These are phyloP conservation scores for Drosophila baimaii DNA, from an alignment of 1,140 invertebrate genomes.

Conservation along the genomic window DNA sequence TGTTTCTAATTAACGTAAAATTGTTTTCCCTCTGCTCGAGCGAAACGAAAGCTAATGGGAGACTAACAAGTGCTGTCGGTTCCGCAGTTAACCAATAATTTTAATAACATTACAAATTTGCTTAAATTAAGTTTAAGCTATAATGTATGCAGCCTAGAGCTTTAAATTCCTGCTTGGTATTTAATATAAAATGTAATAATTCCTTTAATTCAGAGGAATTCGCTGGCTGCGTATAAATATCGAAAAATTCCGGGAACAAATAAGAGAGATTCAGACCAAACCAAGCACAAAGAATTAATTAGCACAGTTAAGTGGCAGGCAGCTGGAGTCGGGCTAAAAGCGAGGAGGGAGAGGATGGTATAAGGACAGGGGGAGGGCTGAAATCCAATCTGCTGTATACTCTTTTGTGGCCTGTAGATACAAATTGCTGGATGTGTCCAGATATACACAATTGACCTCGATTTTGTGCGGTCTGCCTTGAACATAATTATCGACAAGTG, in stretches of 20 bases:
- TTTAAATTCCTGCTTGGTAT: slow-evolving; percentile 3
- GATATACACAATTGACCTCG: slow-evolving; percentile 61
- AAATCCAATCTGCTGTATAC: slow-evolving; percentile 41
- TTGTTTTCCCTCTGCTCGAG: slow-evolving; percentile 34
- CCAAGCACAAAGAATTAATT: slow-evolving; percentile 56
- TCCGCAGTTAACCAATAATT: slow-evolving; percentile 20
- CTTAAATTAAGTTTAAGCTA: slow-evolving; percentile 17
- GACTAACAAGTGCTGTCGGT: slow-evolving; percentile 16
- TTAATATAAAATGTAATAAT: slow-evolving; percentile 17
- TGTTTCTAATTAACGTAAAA: slow-evolving; percentile 46
- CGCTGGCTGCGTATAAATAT: background rate
- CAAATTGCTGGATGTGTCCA: slow-evolving; percentile 27
- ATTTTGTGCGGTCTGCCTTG: slow-evolving; percentile 63
- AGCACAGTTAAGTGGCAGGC: slow-evolving; percentile 48
- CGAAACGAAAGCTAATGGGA: slow-evolving; percentile 28
- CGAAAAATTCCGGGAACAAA: slow-evolving; percentile 24
- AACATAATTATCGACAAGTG: slow-evolving; percentile 65
- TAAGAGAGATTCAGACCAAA: slow-evolving; percentile 19
- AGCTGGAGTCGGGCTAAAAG: slow-evolving; percentile 1
- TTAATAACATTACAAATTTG: slow-evolving; percentile 28
- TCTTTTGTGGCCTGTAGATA: slow-evolving; percentile 13
- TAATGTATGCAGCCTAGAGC: slow-evolving; percentile 18
- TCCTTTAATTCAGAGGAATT: slow-evolving; percentile 21
- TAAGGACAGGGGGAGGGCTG: slow-evolving; percentile 1
- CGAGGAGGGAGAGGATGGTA: background rate